These are phyloP conservation scores for Argynnis bischoffii DNA, from an alignment of 2,888 invertebrate species.

Conservation along the genomic window DNA sequence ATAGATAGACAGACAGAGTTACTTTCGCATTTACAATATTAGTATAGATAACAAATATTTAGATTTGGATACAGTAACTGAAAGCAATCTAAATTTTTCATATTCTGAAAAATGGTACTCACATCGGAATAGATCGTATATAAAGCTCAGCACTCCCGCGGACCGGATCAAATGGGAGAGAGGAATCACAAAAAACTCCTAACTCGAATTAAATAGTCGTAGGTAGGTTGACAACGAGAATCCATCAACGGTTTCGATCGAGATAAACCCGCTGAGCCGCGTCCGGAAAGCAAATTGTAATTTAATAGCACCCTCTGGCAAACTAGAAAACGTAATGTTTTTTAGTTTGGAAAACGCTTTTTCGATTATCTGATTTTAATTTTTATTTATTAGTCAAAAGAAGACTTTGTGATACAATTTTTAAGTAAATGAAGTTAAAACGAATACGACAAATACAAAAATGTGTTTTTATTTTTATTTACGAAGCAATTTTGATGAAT, in stretches of 20 bases:
- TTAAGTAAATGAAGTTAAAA: not conserved
- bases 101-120: constrained; percentile 9
- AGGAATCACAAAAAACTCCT: constrained; percentile 66
- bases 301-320: constrained; percentile 37
- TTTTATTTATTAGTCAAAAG: constrained; percentile 11
- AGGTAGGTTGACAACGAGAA: constrained; percentile 73
- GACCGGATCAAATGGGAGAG: constrained; percentile 43
- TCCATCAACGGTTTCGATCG: constrained; percentile 61
- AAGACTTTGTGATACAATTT: not conserved
- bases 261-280: constrained; percentile 36
- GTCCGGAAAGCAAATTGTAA: constrained; percentile 38
- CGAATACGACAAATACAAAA: too few relatives aligned
- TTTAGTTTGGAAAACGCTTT: constrained; percentile 15
- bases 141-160: constrained; percentile 27
- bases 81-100: constrained; percentile 14
- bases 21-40: too few relatives aligned
- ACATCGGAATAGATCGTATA: constrained; percentile 16
- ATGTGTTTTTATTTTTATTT: too few relatives aligned
- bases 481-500: too few relatives aligned
- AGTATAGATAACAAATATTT: not conserved
- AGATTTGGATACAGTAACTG: not conserved
- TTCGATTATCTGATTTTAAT: constrained; percentile 11
- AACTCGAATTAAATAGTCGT: constrained; percentile 74
- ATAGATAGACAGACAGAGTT: too few relatives aligned
- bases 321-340: constrained; percentile 23